Evolutionary conservation across 2,888 invertebrate species (phyloP), one percentile per base, ranked within the genome.

Genomic region (Tenodera sinensis): DNA sequence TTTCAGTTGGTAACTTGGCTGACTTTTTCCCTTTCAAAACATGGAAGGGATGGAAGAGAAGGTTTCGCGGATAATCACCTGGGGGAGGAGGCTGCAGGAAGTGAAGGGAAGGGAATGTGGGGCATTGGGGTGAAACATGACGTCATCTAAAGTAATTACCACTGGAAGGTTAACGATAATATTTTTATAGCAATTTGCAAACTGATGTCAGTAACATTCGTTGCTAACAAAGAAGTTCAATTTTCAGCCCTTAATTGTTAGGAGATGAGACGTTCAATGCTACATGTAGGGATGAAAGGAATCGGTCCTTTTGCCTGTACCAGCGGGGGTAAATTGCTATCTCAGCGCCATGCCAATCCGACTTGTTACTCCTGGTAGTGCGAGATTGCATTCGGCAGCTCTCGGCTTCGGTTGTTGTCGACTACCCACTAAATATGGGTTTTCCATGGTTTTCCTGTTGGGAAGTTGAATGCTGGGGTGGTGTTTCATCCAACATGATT

Each of bases 1-100:
- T 88, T 81, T 81, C 84, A 82, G 84, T 71, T 84, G 81, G 88
- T 71, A 88, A 88, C 88, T 88, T 82, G 71, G 20, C 85, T 88
- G 88, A 88, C 88, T 88, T 85, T 84, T 88, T 84, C 84, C 88
- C 81, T 87, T 87, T 87, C 87, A 87, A 87, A 87, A 82, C 54
- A 83, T 82, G 30, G 28, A 30, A 27, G 89, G 83, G 82, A n/a
- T 8, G 82, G 54, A 83, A 20, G 88, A 83, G n/a, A 85, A 71
- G 83, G 85, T 83, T 83, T 85, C 28, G 89, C 71, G 54, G 89
- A 84, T 88, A 86, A 84, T 85, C 83, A 83, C 85, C 15, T 88
- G 86, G 81, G 89, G 89, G 88, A 82, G 89, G 85, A 42, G 88
- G 81, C 85, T 47, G 83, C 84, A 87, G 25, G 82, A 81, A 54